Conservation (phyloP, 2,113 vertebrate genomes). For the Rhinichthys klamathensis region DNA sequence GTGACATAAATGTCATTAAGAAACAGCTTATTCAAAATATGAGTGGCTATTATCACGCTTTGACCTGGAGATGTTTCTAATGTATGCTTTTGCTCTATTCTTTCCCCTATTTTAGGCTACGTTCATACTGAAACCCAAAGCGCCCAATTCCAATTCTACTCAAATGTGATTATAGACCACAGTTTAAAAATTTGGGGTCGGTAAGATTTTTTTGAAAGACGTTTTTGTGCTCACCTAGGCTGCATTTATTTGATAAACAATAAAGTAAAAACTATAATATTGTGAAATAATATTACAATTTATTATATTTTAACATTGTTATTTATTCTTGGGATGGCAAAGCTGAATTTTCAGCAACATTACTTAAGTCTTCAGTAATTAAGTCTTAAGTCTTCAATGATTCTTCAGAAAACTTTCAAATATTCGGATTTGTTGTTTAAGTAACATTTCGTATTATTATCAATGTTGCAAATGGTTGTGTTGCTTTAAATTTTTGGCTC, state of each 20-base stretch:
- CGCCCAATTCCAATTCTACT: neutral
- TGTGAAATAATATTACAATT: too few relatives aligned
- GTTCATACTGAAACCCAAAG: neutral
- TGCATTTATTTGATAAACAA: neutral
- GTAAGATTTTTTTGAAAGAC: neutral
- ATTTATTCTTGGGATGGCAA: too few relatives aligned
- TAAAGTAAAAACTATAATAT: neutral
- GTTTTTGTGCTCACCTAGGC: too few relatives aligned
- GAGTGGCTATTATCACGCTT: neutral
- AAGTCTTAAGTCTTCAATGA: too few relatives aligned
- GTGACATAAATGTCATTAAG: conserved; percentile 9
- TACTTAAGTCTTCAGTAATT: too few relatives aligned
- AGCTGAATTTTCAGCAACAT: too few relatives aligned
- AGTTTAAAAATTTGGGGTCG: neutral
- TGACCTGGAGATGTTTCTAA: neutral
- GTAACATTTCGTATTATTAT: too few relatives aligned
- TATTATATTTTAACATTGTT: too few relatives aligned
- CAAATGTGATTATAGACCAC: neutral
- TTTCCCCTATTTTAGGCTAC: neutral
- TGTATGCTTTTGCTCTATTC: neutral
- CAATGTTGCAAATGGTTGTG: too few relatives aligned
- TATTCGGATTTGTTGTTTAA: too few relatives aligned
- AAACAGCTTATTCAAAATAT: neutral
- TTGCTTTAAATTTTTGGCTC: too few relatives aligned
- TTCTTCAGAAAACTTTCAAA: too few relatives aligned